Percentiles rank a stretch among this genome's conserved stretches.
phyloP scores from a whole-genome alignment of 2,113 vertebrate genomes.

The Promerops cafer region DNA sequence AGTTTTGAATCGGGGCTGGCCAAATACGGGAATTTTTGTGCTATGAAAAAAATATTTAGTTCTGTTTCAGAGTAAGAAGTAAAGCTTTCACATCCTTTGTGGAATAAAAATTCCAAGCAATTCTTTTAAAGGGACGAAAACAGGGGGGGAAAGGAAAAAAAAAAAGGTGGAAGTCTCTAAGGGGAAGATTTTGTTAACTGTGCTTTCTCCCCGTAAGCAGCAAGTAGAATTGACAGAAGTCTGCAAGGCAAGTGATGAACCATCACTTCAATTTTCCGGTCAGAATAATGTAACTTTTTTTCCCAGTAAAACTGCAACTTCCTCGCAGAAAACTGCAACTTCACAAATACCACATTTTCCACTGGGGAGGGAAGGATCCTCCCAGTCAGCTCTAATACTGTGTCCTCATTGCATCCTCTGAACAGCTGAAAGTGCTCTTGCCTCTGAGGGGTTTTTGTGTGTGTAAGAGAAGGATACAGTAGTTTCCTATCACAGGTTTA shows the following conservation, averaged over 20 bases:
- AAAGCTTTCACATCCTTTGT: background rate
- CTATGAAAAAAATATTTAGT: background rate
- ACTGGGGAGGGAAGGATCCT: background rate
- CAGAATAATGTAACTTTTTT: background rate
- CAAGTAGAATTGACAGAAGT: background rate
- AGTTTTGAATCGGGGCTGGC: background rate
- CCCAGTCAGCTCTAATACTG: background rate
- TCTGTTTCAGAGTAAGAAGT: background rate
- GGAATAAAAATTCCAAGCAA: background rate
- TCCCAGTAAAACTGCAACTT: constrained; percentile 10
- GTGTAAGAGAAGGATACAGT: background rate
- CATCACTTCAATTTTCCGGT: background rate
- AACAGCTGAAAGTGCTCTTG: background rate
- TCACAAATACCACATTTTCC: constrained; percentile 32
- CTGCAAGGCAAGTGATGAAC: background rate
- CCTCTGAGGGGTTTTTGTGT: background rate
- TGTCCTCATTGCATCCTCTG: background rate
- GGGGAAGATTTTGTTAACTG: background rate
- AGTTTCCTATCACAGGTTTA: background rate
- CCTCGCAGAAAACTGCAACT: constrained; percentile 22
- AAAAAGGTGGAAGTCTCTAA: background rate
- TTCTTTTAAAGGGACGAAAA: background rate
- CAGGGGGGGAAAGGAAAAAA: rapidly evolving
- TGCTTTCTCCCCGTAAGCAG: background rate
- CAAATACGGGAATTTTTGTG: constrained; percentile 7